Base-by-base conservation (phyloP, 2,797 vertebrate species). In the Argya squamiceps region DNA sequence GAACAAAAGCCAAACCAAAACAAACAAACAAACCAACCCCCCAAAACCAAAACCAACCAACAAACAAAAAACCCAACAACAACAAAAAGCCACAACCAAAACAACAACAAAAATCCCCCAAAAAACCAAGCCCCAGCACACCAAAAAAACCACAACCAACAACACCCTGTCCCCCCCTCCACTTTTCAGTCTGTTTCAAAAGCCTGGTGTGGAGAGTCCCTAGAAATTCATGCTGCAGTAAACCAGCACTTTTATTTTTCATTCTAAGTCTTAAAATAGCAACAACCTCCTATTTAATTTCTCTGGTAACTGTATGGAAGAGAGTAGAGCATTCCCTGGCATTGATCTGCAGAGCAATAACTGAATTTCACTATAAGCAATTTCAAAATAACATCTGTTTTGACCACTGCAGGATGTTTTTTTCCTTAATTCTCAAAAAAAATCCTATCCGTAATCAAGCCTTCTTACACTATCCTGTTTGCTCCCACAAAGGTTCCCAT, bases 211-310 rank as follows among this genome's bases (percentile, higher is more conserved):
- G 7, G 23, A 81, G 15, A 39, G 4, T 78, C 30, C 30, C 37
- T 62, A n/a, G 3, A 81, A 93, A 71, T 60, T 52, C 7, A 4
- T 76, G 36, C 17, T 62, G 62, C 82, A 84, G 26, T 44, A 88
- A 94, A 63, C 11, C 9, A 84, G 32, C 3, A 26, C 24, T 44
- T 86, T 56, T 36, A n/a, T 79, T 73, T 96, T 82, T 82, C 52
- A 84, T 65, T 89, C 62, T 60, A 21, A 87, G 56, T 50, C 75
- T 52, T 82, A 43, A 90, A 92, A 89, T 55, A 95, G 80, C n/a
- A 89, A 44, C 67, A 92, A 21, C 14, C 41, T 84, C 55, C 47
- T 59, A 39, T 91, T 92, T 93, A 47, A 94, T 89, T 94, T 90
- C 74, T 85, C 83, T 88, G 19, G 50, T 79, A 93, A 93, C 63